Evolutionary conservation across 2,888 invertebrate genomes (phyloP).

Genomic region (Anthophora plumipes): DNA sequence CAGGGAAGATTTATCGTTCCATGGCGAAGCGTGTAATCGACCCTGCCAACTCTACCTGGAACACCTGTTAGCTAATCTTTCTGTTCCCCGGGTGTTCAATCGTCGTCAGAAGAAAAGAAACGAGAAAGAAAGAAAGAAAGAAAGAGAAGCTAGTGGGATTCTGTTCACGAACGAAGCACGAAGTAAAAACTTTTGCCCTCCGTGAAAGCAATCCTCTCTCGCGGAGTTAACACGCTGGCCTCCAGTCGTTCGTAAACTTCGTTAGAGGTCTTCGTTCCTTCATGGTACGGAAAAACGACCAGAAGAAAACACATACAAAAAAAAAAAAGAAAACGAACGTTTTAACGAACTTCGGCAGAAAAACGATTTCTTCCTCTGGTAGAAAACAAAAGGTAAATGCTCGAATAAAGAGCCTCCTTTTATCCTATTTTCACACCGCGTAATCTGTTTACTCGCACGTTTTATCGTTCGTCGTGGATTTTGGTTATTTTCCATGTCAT

Average conservation of each 20-base stretch:
- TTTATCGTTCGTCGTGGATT: too few species aligned
- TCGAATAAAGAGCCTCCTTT: not conserved
- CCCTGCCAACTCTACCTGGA: conserved; percentile 50
- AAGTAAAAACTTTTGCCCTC: conserved; percentile 32
- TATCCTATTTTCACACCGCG: not conserved
- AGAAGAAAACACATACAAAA: too few species aligned
- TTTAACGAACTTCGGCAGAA: not conserved
- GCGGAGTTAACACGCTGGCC: conserved; percentile 7
- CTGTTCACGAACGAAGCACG: conserved; percentile 10
- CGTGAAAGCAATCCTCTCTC: conserved; percentile 34
- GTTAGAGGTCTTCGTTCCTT: conserved; percentile 16
- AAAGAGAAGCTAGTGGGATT: conserved; percentile 20
- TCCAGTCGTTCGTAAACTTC: conserved; percentile 36
- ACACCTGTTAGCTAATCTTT: conserved; percentile 60
- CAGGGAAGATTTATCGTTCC: conserved; percentile 49
- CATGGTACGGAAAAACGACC: not conserved
- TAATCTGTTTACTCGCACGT: not conserved
- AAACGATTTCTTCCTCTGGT: not conserved
- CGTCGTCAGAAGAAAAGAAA: not conserved
- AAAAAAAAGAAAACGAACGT: conserved; percentile 10
- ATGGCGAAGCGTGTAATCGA: conserved; percentile 53
- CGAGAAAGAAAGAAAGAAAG: not conserved
- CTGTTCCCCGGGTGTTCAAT: conserved; percentile 19
- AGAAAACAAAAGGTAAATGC: not conserved
- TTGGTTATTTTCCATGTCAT: too few species aligned